Base-by-base conservation (phyloP, 2,888 invertebrate species). In the Cheilosia scutellata region DNA sequence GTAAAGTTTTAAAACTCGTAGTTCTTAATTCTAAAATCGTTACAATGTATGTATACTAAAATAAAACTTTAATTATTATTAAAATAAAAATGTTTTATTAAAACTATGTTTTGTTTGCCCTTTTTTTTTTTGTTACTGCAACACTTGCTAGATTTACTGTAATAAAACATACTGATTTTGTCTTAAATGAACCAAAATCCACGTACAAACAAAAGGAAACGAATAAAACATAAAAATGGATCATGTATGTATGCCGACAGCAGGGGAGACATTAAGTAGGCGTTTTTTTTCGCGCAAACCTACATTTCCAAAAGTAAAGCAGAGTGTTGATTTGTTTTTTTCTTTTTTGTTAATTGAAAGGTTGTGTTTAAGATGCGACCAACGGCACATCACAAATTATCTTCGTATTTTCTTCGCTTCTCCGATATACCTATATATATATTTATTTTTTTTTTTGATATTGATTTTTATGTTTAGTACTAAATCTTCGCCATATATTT, bases 351-450 rank as follows among this genome's bases (percentile, higher is more conserved):
- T 57, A 76, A 86, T 77, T 70, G 53, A 88, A 88, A 90, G 90
- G 91, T 90, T 90, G 87, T 90, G 88, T 91, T 91, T 91, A 91
- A 91, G 91, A 91, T 91, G 91, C 90, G 89, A 91, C 91, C 91
- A 90, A 91, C 70, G 70, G 65, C 89, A 90, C 91, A 91, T 91
- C 90, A 90, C 88, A 88, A 88, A 88, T 87, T 87, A 89, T 83
- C 60, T 75, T 70, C 58, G 60, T 71, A 65, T 40, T 16, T 25
- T 57, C 20, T 31, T 57, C 16, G 27, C 2, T 47, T 47, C n/a
- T 20, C 42, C 51, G 47, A 55, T 77, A 70, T 11, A 57, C n/a
- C 11, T 63, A 53, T 37, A 53, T 53, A 47, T 29, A 16, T 47
- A 60, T 55, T 27, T 25, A 49, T 53, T 60, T 51, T 51, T 47